phyloP scores from a whole-genome alignment of 1,140 invertebrate genomes.

The Diachasmimorpha longicaudata region DNA sequence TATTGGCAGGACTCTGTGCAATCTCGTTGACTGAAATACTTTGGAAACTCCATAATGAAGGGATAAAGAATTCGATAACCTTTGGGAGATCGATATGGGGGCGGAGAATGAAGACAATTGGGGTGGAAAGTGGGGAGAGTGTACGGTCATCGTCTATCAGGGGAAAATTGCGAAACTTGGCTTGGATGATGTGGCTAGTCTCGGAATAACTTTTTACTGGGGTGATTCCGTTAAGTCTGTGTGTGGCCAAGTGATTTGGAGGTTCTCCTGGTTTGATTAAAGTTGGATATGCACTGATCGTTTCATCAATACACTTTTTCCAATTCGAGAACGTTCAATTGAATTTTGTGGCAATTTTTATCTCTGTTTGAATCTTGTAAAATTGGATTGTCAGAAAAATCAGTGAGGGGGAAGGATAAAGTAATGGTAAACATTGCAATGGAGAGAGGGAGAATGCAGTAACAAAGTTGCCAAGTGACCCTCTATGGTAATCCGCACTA shows the following conservation, averaged over 20 bases:
- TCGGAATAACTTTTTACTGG: background rate
- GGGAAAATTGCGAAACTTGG: background rate
- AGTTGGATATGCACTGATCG: background rate
- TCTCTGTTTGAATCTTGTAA: too few species aligned
- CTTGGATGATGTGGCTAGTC: constrained; percentile 8
- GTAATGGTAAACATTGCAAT: too few species aligned
- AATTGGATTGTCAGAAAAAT: too few species aligned
- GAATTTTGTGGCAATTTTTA: background rate
- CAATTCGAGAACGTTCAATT: background rate
- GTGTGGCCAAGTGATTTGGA: constrained; percentile 4
- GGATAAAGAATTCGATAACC: constrained; percentile 10
- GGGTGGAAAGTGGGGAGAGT: background rate
- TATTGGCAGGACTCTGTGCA: background rate
- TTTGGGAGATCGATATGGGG: background rate
- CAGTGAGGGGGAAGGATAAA: too few species aligned
- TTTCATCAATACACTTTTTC: background rate
- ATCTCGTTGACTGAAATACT: constrained; percentile 9
- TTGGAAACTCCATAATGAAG: background rate
- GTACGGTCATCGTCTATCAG: background rate
- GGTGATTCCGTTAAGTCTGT: background rate
- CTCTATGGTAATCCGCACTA: too few species aligned
- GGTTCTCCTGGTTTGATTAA: background rate
- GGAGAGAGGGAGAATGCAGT: too few species aligned
- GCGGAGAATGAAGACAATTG: constrained; percentile 4
- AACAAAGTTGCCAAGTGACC: too few species aligned